Base-by-base conservation (phyloP, 2,888 invertebrate species). In the Dasypogon diadema region DNA sequence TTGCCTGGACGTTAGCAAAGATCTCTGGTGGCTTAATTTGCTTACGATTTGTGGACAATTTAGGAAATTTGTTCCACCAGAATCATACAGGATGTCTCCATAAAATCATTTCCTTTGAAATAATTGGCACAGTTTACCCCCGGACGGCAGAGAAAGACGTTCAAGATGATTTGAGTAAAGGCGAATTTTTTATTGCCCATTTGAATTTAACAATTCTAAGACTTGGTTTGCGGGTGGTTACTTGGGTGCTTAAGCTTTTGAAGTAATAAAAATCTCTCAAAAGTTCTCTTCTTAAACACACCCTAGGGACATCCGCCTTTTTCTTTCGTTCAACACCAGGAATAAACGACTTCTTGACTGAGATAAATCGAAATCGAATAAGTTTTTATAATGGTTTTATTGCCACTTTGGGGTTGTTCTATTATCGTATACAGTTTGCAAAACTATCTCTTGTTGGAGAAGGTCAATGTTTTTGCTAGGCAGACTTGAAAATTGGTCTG, bases 331-430 rank as follows among this genome's bases (percentile, higher is more conserved):
- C 16, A 26, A 3, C 48, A 22, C 60, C 37, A 37, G 21, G 37
- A 60, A 26, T 60, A 18, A 37, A 68, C 26, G 65, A 68, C 48
- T 46, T 48, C 26, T 26, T 68, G 48, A 68, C 48, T 68, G 65
- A 54, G 70, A 70, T 54, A 70, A 70, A 70, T 70, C 70, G 54
- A 70, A 54, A 70, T 70, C 70, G 70, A 70, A 70, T 70, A 70
- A 70, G 70, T 70, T 70, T 54, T 70, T 54, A 37, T 68, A 70
- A 70, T 70, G 51, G 70, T 10, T 70, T 70, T 70, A 70, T 70
- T 54, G 70, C 34, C 54, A 54, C 70, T 70, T 22, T 70, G 70
- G 54, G 70, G 54, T 24, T 48, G 65, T 46, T 65, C 65, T 46
- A 65, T 65, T 22, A 42, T 46, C 65, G 21, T 65, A 46, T 65